A percentile compares a stretch with the other conserved stretches of the same genome.
These are phyloP conservation scores for Burhinus bistriatus DNA, from an alignment of 2,113 vertebrate genomes.

Conservation along the genomic window DNA sequence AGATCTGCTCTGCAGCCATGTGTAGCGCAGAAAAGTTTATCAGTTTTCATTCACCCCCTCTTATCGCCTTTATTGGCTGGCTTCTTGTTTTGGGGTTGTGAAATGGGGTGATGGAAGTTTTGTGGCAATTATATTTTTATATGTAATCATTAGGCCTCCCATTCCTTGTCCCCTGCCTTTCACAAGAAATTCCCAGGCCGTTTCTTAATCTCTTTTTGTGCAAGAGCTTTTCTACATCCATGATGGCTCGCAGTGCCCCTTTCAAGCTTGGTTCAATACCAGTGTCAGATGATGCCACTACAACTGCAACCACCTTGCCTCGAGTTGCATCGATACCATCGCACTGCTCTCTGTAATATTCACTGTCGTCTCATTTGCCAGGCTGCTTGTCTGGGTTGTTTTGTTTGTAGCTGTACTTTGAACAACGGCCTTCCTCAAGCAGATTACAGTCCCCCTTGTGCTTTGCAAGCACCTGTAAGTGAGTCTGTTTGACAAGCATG, in stretches of 20 bases:
- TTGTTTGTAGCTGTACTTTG: not conserved
- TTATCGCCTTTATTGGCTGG: not conserved
- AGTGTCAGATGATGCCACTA: not conserved
- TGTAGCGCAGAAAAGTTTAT: not conserved
- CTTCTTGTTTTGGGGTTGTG: not conserved
- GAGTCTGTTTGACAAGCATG: not conserved
- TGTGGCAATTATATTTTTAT: not conserved
- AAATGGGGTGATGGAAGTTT: not conserved
- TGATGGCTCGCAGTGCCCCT: not conserved
- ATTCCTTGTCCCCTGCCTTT: not conserved
- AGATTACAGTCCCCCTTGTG: not conserved
- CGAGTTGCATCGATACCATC: not conserved
- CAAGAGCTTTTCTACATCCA: not conserved
- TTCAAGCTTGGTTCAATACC: not conserved
- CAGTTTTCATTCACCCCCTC: not conserved
- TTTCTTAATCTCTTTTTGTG: not conserved
- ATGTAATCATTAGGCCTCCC: not conserved
- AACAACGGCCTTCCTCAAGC: not conserved
- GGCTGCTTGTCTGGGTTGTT: not conserved
- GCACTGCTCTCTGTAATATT: not conserved
- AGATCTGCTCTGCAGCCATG: not conserved
- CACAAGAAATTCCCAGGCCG: not conserved
- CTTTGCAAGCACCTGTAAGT: not conserved
- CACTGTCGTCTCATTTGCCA: not conserved
- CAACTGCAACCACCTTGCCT: not conserved